phyloP scores from a whole-genome alignment of 2,797 vertebrate species.

The Enteromius thamalakanensis region DNA sequence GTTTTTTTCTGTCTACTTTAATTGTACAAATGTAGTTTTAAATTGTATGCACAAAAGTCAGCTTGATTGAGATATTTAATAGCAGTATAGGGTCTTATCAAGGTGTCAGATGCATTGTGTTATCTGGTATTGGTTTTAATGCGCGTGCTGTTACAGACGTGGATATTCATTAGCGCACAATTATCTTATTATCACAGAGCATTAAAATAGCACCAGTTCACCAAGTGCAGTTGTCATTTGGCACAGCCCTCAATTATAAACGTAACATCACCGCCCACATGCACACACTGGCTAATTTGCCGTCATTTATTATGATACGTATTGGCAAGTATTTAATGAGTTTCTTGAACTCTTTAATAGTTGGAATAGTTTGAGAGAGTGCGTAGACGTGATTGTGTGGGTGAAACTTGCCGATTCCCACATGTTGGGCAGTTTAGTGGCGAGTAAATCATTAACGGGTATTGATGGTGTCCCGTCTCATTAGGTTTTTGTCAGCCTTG shows the following conservation, averaged over 20 bases:
- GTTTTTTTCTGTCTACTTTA: background rate
- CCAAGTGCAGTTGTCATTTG: slow-evolving; percentile 38
- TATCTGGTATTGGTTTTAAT: background rate
- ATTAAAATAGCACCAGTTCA: slow-evolving; percentile 43
- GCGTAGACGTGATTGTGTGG: slow-evolving; percentile 5
- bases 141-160: slow-evolving; percentile 33
- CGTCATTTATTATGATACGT: slow-evolving; percentile 18
- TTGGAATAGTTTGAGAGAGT: slow-evolving; percentile 1
- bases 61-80: background rate
- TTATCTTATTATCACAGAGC: slow-evolving; percentile 40
- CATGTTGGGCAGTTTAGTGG: background rate
- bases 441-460: slow-evolving; percentile 81
- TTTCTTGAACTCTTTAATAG: slow-evolving; percentile 30
- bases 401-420: slow-evolving; percentile 36
- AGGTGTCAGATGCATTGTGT: slow-evolving; percentile 15
- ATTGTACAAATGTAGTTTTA: background rate
- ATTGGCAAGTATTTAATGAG: slow-evolving; percentile 32
- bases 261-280: slow-evolving; percentile 27
- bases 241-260: slow-evolving; percentile 35
- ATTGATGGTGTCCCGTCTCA: slow-evolving; percentile 72
- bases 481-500: slow-evolving; percentile 75
- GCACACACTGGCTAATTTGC: slow-evolving; percentile 28
- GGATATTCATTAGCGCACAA: slow-evolving; percentile 48
- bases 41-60: background rate
- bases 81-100: background rate